phyloP scores from a whole-genome alignment of 30 jellyfish, hydroid and myxozoan species.

The Clytia hemisphaerica region DNA sequence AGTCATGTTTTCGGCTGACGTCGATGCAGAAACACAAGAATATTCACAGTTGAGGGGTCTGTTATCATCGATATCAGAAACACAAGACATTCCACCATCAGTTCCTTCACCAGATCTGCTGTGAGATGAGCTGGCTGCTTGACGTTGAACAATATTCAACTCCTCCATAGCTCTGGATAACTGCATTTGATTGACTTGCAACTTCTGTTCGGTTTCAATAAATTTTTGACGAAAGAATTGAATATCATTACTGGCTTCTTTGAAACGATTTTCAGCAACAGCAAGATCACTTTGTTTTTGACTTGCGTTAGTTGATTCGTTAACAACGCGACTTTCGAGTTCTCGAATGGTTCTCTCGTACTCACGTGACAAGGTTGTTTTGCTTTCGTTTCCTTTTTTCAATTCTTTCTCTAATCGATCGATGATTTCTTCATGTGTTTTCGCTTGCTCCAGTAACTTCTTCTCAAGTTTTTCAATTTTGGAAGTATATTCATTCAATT shows the following conservation, averaged over 20 bases:
- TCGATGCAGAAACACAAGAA: not conserved
- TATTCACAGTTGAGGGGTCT: not conserved
- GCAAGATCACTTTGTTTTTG: conserved; percentile 4
- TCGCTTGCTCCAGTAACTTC: not conserved
- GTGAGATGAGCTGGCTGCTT: no score
- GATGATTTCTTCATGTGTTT: conserved; percentile 3
- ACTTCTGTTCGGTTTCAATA: conserved; percentile 22
- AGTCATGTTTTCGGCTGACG: conserved; percentile 3
- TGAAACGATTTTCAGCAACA: conserved; percentile 26
- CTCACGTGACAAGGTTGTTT: not conserved
- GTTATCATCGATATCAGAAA: not conserved
- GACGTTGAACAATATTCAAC: no score
- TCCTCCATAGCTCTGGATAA: not conserved
- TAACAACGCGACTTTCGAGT: conserved; percentile 33
- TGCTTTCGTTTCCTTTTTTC: not conserved
- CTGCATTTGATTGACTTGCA: conserved; percentile 8
- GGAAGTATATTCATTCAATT: no score
- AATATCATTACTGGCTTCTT: conserved; percentile 21
- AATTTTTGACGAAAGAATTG: conserved; percentile 24
- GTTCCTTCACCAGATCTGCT: no score
- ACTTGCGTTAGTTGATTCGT: conserved; percentile 32
- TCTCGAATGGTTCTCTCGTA: conserved; percentile 12
- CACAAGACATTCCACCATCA: no score
- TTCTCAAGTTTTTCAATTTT: no score
- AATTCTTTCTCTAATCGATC: not conserved